A percentile compares a stretch with the other conserved stretches of the same genome.
Conservation (phyloP, 2,113 vertebrate species). For the Myrmophylax atrothorax region DNA sequence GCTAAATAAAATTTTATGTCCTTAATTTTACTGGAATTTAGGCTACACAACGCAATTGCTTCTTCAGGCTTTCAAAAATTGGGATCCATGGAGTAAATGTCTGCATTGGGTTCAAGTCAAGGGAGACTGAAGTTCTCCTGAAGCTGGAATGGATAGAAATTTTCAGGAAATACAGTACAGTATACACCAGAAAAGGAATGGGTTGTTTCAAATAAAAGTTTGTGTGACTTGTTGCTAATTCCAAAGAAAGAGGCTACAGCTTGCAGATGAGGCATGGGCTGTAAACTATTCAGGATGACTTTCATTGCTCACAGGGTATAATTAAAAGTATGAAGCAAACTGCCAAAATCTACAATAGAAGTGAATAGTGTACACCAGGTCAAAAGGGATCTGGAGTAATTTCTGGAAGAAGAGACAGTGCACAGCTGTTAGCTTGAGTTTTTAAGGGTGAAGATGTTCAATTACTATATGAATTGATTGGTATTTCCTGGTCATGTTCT, state of each 20-base stretch:
- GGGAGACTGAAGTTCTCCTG: neutral
- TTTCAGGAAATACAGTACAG: neutral
- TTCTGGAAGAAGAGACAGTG: slow-evolving; percentile 66
- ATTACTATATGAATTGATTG: slow-evolving; percentile 68
- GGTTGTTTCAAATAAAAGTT: slow-evolving; percentile 58
- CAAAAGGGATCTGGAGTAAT: slow-evolving; percentile 62
- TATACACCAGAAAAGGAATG: slow-evolving; percentile 55
- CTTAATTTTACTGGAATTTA: neutral
- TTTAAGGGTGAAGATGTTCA: slow-evolving; percentile 67
- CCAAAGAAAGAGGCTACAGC: neutral
- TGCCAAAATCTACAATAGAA: slow-evolving; percentile 65
- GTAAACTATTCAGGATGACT: slow-evolving; percentile 25
- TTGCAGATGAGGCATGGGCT: neutral
- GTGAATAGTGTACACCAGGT: slow-evolving; percentile 46
- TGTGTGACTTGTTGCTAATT: slow-evolving; percentile 36
- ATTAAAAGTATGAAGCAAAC: slow-evolving; percentile 61
- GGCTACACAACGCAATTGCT: neutral
- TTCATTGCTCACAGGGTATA: slow-evolving; percentile 35
- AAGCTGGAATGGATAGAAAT: slow-evolving; percentile 38
- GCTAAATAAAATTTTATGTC: neutral
- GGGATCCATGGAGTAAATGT: neutral
- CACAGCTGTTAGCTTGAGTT: slow-evolving; percentile 68
- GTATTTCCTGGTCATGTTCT: slow-evolving; percentile 67
- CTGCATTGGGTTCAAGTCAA: neutral
- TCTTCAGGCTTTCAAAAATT: neutral